phyloP scores from a whole-genome alignment of 2,113 vertebrate species.

The Steatornis caripensis region DNA sequence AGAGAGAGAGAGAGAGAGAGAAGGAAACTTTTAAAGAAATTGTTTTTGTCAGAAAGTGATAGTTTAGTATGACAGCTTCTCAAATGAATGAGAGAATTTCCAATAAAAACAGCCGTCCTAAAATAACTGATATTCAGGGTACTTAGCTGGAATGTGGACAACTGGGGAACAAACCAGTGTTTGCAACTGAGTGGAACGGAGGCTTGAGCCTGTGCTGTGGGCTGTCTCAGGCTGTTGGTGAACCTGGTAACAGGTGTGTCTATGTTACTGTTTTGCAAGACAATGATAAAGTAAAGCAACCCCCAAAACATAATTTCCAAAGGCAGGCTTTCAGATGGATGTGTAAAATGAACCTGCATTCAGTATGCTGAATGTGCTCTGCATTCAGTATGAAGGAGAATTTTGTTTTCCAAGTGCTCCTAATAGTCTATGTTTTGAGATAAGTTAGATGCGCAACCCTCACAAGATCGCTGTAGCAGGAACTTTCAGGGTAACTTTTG shows the following conservation, averaged over 20 bases:
- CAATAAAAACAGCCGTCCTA: not conserved
- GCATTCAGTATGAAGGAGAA: not conserved
- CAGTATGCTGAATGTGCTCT: no score
- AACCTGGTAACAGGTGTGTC: not conserved
- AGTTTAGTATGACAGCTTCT: not conserved
- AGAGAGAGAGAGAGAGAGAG: no score
- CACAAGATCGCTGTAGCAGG: not conserved
- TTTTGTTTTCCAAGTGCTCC: not conserved
- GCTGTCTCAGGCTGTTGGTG: not conserved
- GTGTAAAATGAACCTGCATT: not conserved
- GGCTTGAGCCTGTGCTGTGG: not conserved
- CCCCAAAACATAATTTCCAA: not conserved
- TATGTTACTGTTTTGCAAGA: not conserved
- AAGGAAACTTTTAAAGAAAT: not conserved
- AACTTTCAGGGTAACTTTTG: not conserved
- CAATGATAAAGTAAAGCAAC: not conserved
- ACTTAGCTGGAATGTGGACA: not conserved
- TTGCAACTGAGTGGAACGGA: not conserved
- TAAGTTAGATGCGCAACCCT: not conserved
- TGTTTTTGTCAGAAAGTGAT: not conserved
- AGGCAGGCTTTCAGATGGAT: not conserved
- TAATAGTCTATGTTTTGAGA: rapidly evolving
- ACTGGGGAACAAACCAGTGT: not conserved
- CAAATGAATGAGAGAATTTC: not conserved
- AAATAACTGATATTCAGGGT: not conserved